Evolutionary conservation across 2,113 vertebrate species (phyloP), one percentile per base, ranked within the genome.

Genomic region (Pristiophorus japonicus): DNA sequence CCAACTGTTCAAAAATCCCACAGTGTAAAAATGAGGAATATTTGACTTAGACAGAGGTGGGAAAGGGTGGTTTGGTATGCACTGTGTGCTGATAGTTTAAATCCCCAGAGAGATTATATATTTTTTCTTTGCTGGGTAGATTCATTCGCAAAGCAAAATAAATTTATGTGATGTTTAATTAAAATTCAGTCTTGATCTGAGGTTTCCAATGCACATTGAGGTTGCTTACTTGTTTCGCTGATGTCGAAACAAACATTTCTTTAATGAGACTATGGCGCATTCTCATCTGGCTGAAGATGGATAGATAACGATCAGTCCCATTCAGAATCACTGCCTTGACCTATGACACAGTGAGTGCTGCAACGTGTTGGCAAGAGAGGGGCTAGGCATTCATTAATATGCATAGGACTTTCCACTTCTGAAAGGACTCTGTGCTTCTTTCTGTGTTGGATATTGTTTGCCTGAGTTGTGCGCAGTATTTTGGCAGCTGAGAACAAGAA

Each of bases 391-490:
- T 98, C 98, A 98, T 98, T 98, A 98, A 98, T 98, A 98, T 99
- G 98, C 98, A 97, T 97, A 97, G 96, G 97, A 97, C 97, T 97
- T 97, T 96, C 96, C 96, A 96, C 97, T 97, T 98, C 97, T 97
- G 97, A 98, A 98, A 97, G 96, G 96, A 96, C 97, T 98, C 97
- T 98, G 97, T 98, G 96, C 97, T 97, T 97, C 96, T 97, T 97
- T 97, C 97, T 98, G 97, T 98, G 97, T 98, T 97, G 98, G 97
- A 98, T 98, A 98, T 98, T 98, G 98, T 98, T 98, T 98, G 97
- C 96, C 97, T 97, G 98, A 98, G 98, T 98, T 98, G 98, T 98
- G 98, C 98, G 97, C 97, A 97, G 97, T 98, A 98, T 98, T 98
- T 99, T 99, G 98, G 98, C 98, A 98, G 97, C 97, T 97, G 55